Conservation (phyloP, 2,797 vertebrate species). For the Caiman crocodilus region DNA sequence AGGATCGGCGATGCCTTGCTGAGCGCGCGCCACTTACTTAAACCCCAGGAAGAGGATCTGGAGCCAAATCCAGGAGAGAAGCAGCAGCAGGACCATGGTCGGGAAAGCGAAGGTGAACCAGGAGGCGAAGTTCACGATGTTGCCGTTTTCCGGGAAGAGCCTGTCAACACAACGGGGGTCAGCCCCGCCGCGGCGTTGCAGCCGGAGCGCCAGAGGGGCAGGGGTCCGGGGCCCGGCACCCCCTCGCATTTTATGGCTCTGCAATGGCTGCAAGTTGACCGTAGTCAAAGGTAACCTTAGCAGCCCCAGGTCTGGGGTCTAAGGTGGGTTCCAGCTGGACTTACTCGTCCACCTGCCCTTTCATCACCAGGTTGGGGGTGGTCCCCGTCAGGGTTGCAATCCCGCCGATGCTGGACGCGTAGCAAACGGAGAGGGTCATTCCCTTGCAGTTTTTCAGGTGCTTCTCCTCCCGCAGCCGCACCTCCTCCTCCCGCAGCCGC, state of each 20-base stretch:
- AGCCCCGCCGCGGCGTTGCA: not conserved
- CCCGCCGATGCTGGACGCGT: slow-evolving; percentile 93
- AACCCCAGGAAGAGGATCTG: slow-evolving; percentile 90
- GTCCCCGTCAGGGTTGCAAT: slow-evolving; percentile 94
- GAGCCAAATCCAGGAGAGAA: slow-evolving; percentile 90
- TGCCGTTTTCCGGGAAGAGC: slow-evolving; percentile 81
- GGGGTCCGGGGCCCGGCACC: not conserved
- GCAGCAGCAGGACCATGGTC: slow-evolving; percentile 87
- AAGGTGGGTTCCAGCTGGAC: slow-evolving; percentile 41
- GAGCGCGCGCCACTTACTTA: slow-evolving; percentile 85
- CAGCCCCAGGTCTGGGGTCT: not conserved
- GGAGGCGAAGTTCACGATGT: slow-evolving; percentile 92
- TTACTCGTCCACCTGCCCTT: slow-evolving; percentile 92
- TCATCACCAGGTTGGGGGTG: slow-evolving; percentile 92
- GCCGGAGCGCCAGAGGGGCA: not conserved
- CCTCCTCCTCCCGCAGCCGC: not conserved
- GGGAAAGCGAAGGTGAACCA: slow-evolving; percentile 96
- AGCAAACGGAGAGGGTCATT: slow-evolving; percentile 91
- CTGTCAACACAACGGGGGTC: slow-evolving; percentile 73
- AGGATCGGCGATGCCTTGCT: no score
- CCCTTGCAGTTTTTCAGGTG: slow-evolving; percentile 87
- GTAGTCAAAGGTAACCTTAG: not conserved
- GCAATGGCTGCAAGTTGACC: not conserved
- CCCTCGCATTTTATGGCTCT: not conserved
- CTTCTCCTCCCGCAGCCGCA: slow-evolving; percentile 69